Base-by-base conservation (phyloP, 2,113 vertebrate species). In the Caracal caracal region DNA sequence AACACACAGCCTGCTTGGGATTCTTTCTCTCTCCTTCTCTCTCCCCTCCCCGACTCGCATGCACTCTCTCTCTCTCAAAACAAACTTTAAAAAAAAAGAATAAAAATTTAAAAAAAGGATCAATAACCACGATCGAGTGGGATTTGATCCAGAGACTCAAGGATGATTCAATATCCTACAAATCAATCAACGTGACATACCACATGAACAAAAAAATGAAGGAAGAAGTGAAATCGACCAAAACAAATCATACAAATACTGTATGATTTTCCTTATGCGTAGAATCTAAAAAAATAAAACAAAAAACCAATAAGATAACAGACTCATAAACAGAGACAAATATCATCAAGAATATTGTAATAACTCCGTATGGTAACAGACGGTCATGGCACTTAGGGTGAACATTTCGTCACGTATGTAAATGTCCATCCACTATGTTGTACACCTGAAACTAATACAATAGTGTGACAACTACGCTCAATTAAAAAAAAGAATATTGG, bases 381-480 rank as follows among this genome's bases (percentile, higher is more conserved):
- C 0, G 11, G 70, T 6, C 37, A 24, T 22, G 13, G 13, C 35
- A 13, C 22, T 73, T 40, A 5, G 0, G 5, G 70, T 24, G 20
- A 73, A 37, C 37, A 6, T 24, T 73, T 12, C 1, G 2, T 3
- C 10, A 12, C 3, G 2, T 24, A 6, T 20, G 1, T 6, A 12
- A 40, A 71, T 71, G 35, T 40, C 35, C 1, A 3, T 5, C 12
- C 70, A 71, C 20, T 11, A n/a, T 5, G 20, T 11, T 22, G 35
- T 24, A 24, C 35, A 6, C 11, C 20, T 6, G n/a, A 37, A 40
- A 40, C 70, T 24, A 40, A 40, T 11, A 6, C 24, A 40, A 71
- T 24, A 37, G 35, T 3, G 20, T 37, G 5, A 40, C 35, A 22
- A 40, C 70, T 71, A 6, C 6, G 13, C 20, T 71, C 70, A 24